phyloP scores from a whole-genome alignment of 2,888 invertebrate species.

The Dorcus hopei region DNA sequence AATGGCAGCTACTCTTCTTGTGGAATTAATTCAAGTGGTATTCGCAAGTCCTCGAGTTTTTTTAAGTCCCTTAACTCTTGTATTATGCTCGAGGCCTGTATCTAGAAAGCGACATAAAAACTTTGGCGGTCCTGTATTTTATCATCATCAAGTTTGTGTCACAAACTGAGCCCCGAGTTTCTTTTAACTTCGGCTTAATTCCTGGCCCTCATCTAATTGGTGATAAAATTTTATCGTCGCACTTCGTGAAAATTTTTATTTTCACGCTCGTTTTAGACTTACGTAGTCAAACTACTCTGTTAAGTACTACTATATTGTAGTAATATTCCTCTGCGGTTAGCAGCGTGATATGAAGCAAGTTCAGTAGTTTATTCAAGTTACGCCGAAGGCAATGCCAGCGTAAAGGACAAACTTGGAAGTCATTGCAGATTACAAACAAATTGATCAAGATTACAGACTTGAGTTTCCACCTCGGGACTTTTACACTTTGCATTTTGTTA shows the following conservation, averaged over 20 bases:
- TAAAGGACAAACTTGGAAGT: constrained; percentile 3
- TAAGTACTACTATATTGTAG: too few relatives aligned
- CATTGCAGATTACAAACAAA: constrained; percentile 12
- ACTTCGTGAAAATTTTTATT: too few relatives aligned
- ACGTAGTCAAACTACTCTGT: too few relatives aligned
- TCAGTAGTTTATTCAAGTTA: neutral
- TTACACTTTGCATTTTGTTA: neutral
- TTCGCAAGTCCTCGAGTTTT: neutral
- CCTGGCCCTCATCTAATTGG: neutral
- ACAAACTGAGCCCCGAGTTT: neutral
- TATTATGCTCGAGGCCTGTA: neutral
- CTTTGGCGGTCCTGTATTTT: neutral
- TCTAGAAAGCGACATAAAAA: neutral
- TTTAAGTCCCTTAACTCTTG: neutral
- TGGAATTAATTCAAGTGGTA: neutral
- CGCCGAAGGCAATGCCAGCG: neutral
- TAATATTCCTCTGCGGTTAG: neutral
- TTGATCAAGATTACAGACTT: constrained; percentile 9
- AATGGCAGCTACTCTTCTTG: neutral
- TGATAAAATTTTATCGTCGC: neutral
- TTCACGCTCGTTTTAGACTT: too few relatives aligned
- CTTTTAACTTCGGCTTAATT: neutral
- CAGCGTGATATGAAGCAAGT: neutral
- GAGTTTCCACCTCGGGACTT: constrained; percentile 6
- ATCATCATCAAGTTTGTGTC: neutral